These are phyloP conservation scores for Erethizon dorsatum DNA, from an alignment of 2,797 vertebrate species.

Conservation along the genomic window DNA sequence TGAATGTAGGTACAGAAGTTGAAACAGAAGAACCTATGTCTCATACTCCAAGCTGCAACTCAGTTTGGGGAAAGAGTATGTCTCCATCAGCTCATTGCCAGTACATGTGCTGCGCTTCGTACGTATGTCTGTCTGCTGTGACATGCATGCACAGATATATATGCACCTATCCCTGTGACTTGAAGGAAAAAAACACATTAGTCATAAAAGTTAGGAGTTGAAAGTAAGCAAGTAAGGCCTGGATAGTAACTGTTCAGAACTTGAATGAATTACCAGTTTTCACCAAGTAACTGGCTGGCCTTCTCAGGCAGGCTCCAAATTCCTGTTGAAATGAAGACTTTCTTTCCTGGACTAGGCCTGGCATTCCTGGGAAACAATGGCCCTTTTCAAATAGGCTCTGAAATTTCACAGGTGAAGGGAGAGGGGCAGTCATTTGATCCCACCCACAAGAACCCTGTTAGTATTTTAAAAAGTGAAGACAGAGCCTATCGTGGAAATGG, in stretches of 20 bases:
- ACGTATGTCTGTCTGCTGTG: conserved; percentile 3
- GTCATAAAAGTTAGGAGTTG: conserved; percentile 72
- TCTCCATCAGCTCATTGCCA: conserved; percentile 75
- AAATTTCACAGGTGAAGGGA: conserved; percentile 99
- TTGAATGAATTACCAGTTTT: conserved; percentile 89
- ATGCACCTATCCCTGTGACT: conserved; percentile 18
- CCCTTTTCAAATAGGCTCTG: conserved; percentile 95
- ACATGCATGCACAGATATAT: neutral
- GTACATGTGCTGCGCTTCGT: neutral
- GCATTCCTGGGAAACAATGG: conserved; percentile 98
- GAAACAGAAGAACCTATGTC: conserved; percentile 88
- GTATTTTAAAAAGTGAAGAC: conserved; percentile 87
- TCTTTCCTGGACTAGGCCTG: conserved; percentile 94
- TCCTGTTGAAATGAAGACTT: conserved; percentile 97
- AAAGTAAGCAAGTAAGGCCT: conserved; percentile 77
- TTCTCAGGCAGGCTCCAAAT: conserved; percentile 97
- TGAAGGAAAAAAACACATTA: conserved; percentile 57
- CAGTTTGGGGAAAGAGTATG: conserved; percentile 71
- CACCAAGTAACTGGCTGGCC: conserved; percentile 89
- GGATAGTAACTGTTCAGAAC: conserved; percentile 82
- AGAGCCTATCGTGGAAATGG: conserved; percentile 85
- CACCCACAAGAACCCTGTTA: conserved; percentile 88
- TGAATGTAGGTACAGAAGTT: conserved; percentile 74
- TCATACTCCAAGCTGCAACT: conserved; percentile 72
- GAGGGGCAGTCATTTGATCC: conserved; percentile 93